Conservation (phyloP, 2,797 vertebrate genomes). For the Pitangus sulphuratus region DNA sequence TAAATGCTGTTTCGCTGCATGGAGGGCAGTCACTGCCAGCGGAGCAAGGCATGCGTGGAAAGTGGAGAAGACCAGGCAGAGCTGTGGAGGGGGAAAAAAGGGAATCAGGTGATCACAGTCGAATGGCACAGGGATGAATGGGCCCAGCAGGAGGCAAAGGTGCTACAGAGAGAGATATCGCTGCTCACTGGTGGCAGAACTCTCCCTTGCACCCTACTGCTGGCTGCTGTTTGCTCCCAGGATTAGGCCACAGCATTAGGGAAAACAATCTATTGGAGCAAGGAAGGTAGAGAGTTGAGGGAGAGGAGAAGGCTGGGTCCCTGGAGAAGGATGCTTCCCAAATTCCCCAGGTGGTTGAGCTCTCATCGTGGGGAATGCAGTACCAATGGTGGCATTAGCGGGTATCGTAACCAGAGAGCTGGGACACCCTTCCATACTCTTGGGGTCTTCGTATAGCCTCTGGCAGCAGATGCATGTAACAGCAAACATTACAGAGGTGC, state of each 20-base stretch:
- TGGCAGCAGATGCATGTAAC: not conserved
- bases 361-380: not conserved
- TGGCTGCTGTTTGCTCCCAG: not conserved
- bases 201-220: not conserved
- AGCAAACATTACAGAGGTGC: not conserved
- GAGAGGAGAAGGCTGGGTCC: not conserved
- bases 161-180: not conserved
- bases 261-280: not conserved
- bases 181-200: not conserved
- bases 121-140: not conserved
- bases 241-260: not conserved
- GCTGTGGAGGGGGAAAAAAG: not conserved
- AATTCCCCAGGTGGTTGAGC: not conserved
- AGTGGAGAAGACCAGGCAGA: not conserved
- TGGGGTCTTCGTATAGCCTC: not conserved
- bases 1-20: accelerated
- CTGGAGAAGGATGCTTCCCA: not conserved
- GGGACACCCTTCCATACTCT: not conserved
- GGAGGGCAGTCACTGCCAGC: not conserved
- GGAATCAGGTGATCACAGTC: not conserved
- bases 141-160: not conserved
- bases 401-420: not conserved
- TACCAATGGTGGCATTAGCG: not conserved
- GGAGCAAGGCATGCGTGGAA: not conserved
- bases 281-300: not conserved